Evolutionary conservation across 2,113 vertebrate species (phyloP), one percentile per base, ranked within the genome.

Genomic region (Bufo gargarizans): DNA sequence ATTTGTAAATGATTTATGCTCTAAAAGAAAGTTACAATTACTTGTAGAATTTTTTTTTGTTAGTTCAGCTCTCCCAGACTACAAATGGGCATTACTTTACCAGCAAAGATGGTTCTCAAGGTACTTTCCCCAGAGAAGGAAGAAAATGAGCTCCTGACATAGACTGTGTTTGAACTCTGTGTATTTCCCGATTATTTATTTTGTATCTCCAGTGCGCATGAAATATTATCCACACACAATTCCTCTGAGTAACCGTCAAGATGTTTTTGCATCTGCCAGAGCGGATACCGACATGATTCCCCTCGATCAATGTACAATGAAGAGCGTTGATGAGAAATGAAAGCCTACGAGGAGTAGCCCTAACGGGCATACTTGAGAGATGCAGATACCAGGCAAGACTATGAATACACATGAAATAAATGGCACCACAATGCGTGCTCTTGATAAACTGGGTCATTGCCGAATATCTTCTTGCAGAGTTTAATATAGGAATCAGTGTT

Each of bases 221-320:
- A 88, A 88, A 84, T 88, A 88, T 88, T 88, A 88, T 88, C 71
- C 87, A 88, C 87, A 88, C 45, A 88, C 81, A 88, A 88, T 88
- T 88, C 87, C 87, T 88, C 82, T 84, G 87, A 88, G 87, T 88
- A 88, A 84, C 45, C 71, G 81, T 84, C 74, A 82, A 84, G 81
- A 53, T 74, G 56, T 84, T 88, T 88, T 88, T 84, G 58, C 81
- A 84, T 88, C 87, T 77, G 59, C 71, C 80, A 77, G 81, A 84
- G 71, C 69, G 71, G 81, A 88, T 88, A 84, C 56, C 72, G 61
- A 61, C 87, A 77, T 22, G 47, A 84, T 88, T 65, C 87, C 22
- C 72, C 59, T 88, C 87, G 77, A 88, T 88, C 87, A 88, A 77
- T 84, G 87, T 84, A 77, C 71, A 88, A 88, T 88, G 81, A 88